A percentile compares a stretch with the other conserved stretches of the same genome.
phyloP scores from a whole-genome alignment of 2,888 invertebrate species.

The Cryptocephalus primarius region DNA sequence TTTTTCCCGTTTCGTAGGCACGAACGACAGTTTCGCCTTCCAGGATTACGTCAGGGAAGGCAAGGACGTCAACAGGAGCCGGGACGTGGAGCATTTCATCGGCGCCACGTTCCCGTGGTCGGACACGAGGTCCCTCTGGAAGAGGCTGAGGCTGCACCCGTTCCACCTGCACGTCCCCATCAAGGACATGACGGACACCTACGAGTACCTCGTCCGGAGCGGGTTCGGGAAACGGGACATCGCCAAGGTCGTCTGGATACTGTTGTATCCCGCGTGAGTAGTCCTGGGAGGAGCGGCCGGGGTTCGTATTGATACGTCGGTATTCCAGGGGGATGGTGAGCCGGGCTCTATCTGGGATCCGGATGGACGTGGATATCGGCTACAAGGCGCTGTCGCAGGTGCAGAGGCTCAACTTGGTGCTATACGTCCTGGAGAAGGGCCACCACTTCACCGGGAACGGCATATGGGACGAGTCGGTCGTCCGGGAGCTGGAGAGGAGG shows the following conservation, averaged over 20 bases:
- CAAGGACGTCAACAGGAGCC: slow-evolving; percentile 41
- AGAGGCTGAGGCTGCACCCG: slow-evolving; percentile 46
- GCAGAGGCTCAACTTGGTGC: slow-evolving; percentile 50
- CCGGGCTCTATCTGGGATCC: slow-evolving; percentile 19
- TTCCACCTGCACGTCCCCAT: slow-evolving; percentile 54
- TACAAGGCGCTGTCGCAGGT: slow-evolving; percentile 20
- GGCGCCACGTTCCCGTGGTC: slow-evolving; percentile 28
- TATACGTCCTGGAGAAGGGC: slow-evolving; percentile 62
- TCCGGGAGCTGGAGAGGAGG: too few species aligned
- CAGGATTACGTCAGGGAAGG: slow-evolving; percentile 41
- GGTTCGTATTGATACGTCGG: too few species aligned
- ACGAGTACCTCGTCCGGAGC: slow-evolving; percentile 41
- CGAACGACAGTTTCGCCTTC: slow-evolving; percentile 19
- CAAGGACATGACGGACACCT: slow-evolving; percentile 46
- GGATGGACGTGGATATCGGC: slow-evolving; percentile 11
- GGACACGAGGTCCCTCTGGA: slow-evolving; percentile 25
- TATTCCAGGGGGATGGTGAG: slow-evolving; percentile 30
- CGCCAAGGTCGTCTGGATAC: slow-evolving; percentile 47
- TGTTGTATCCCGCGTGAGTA: slow-evolving; percentile 59
- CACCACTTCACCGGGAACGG: slow-evolving; percentile 68
- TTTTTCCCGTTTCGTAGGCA: slow-evolving; percentile 8
- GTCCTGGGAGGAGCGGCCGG: too few species aligned
- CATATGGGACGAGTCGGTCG: slow-evolving; percentile 41
- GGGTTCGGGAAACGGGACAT: slow-evolving; percentile 46
- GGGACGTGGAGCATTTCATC: slow-evolving; percentile 37